Conservation (phyloP, 2,113 vertebrate genomes). For the Cairina moschata region DNA sequence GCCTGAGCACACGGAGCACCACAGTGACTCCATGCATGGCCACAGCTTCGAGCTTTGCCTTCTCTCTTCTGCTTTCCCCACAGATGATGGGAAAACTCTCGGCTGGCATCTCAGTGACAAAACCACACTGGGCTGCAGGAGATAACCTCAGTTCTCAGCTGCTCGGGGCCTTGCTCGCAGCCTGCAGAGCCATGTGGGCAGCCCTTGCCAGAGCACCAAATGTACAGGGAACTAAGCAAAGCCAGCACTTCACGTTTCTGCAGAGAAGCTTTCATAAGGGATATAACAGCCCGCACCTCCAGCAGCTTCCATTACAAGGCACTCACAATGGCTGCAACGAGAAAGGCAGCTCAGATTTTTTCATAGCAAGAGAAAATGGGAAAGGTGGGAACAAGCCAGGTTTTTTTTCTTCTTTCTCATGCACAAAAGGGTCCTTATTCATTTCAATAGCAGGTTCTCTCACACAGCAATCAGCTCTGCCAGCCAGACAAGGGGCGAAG, state of each 20-base stretch:
- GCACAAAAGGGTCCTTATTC: not conserved
- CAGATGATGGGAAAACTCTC: not conserved
- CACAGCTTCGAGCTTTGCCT: not conserved
- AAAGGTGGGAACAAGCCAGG: not conserved
- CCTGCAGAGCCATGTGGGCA: not conserved
- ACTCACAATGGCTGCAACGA: not conserved
- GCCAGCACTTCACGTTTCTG: fast-evolving
- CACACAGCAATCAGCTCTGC: not conserved
- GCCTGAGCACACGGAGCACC: too few relatives aligned
- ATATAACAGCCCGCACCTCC: not conserved
- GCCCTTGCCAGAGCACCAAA: not conserved
- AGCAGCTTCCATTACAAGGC: not conserved
- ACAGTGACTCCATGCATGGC: too few relatives aligned
- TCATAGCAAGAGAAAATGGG: not conserved
- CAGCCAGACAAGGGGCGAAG: not conserved
- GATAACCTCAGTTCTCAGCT: not conserved
- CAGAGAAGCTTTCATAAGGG: not conserved
- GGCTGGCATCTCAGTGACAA: fast-evolving
- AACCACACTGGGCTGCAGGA: not conserved
- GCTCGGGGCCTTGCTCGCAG: not conserved
- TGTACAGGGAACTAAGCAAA: not conserved
- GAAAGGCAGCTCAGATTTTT: not conserved
- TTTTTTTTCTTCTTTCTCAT: not conserved
- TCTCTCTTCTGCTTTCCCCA: not conserved
- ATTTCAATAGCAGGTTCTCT: not conserved